A percentile compares a stretch with the other conserved stretches of the same genome.
Conservation (phyloP, 1,140 invertebrate species). For the Apis dorsata region DNA sequence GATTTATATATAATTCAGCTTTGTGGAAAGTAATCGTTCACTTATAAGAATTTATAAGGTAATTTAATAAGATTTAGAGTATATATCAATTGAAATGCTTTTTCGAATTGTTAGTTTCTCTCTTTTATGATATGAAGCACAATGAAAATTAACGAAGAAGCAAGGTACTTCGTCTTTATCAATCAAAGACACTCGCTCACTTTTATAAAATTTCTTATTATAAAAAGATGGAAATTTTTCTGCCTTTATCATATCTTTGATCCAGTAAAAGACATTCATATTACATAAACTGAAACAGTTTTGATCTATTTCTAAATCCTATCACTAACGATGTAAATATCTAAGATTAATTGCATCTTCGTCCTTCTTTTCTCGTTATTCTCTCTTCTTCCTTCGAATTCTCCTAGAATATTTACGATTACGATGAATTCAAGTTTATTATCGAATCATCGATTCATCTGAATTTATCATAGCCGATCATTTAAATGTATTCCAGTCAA, state of each 20-base stretch:
- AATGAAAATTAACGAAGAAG: constrained; percentile 23
- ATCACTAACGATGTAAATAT: not conserved
- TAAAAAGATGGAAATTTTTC: not conserved
- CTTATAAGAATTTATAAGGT: constrained; percentile 14
- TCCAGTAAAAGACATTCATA: not conserved
- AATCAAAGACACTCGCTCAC: constrained; percentile 51
- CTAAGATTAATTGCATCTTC: not conserved
- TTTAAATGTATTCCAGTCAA: not conserved
- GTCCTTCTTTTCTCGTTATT: not conserved
- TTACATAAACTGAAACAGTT: not conserved
- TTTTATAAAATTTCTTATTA: constrained; percentile 47
- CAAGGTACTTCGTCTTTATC: constrained; percentile 55
- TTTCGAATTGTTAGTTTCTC: constrained; percentile 32
- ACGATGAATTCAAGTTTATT: not conserved
- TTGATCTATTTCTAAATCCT: not conserved
- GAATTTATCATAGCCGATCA: not conserved
- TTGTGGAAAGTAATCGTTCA: constrained; percentile 41
- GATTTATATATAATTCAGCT: constrained; percentile 12
- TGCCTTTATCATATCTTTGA: not conserved
- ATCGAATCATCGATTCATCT: not conserved
- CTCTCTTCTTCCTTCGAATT: constrained; percentile 8
- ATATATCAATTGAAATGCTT: constrained; percentile 23
- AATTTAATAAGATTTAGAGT: not conserved
- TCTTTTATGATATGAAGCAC: constrained; percentile 20
- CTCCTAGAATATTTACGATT: not conserved